Evolutionary conservation across 2,797 vertebrate genomes (phyloP).

Genomic region (Chromobotia macracanthus): DNA sequence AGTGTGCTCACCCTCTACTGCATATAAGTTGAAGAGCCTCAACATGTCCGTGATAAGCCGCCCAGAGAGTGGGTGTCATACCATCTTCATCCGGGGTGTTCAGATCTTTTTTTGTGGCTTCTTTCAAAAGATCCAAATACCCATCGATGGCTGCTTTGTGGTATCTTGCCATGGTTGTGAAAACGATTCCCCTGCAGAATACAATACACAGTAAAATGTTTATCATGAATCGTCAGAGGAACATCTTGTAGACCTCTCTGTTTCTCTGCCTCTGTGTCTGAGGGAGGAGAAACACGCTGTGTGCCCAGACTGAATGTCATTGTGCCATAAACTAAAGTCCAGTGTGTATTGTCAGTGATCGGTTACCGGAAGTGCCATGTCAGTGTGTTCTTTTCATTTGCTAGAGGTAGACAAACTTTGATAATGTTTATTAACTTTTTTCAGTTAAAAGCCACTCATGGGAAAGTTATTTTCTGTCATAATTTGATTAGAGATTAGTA

Average conservation of each 20-base stretch:
- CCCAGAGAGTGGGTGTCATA: conserved; percentile 93
- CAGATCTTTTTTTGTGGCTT: conserved; percentile 91
- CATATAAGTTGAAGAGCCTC: conserved; percentile 93
- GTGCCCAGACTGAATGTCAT: conserved; percentile 38
- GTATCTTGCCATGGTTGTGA: conserved; percentile 86
- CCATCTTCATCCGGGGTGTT: conserved; percentile 89
- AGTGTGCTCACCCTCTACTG: conserved; percentile 86
- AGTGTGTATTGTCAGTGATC: conserved; percentile 9
- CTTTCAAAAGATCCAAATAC: conserved; percentile 90
- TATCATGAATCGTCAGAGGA: conserved; percentile 23
- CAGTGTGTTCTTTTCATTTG: neutral
- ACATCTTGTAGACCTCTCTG: conserved; percentile 6
- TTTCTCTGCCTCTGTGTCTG: neutral
- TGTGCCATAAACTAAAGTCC: conserved; percentile 47
- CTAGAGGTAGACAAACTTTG: no score
- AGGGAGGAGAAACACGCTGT: conserved; percentile 30
- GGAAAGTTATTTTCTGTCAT: no score
- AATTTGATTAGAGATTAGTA: no score
- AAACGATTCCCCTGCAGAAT: conserved; percentile 10
- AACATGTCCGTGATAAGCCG: conserved; percentile 91
- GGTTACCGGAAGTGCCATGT: neutral
- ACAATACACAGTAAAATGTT: conserved; percentile 9
- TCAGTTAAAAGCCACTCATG: no score
- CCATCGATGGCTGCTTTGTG: conserved; percentile 94
- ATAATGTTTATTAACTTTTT: no score